Percentiles rank a stretch among this genome's conserved stretches.
Conservation (phyloP, 2,797 vertebrate species). For the Columba guinea region DNA sequence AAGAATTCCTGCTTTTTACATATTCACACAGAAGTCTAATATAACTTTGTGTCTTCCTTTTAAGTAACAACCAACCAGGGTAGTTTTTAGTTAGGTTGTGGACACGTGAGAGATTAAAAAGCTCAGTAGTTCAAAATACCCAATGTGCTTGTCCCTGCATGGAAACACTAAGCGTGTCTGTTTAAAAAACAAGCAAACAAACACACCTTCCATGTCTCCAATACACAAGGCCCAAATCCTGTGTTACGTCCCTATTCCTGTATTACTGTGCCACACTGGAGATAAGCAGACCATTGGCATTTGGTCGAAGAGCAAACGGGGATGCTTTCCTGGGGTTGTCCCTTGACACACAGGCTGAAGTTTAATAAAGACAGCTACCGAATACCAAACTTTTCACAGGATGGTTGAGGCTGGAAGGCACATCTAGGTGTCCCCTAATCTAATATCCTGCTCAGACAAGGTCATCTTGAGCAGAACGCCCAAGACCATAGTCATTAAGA, state of each 20-base stretch:
- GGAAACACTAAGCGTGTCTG: not conserved
- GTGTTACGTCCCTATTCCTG: not conserved
- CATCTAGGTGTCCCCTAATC: not conserved
- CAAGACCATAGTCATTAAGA: not conserved
- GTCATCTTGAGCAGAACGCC: not conserved
- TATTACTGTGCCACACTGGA: not conserved
- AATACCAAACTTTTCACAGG: not conserved
- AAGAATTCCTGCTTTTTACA: not conserved
- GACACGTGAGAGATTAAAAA: slow-evolving; percentile 24
- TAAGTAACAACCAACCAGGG: slow-evolving; percentile 29
- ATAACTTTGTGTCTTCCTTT: not conserved
- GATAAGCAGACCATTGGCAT: not conserved
- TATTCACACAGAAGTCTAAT: not conserved
- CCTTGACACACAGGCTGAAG: not conserved
- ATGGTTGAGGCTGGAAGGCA: not conserved
- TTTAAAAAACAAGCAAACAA: not conserved
- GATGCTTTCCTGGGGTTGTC: not conserved
- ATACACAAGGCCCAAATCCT: not conserved
- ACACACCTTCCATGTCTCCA: not conserved
- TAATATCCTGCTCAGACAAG: not conserved
- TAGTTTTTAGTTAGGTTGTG: slow-evolving; percentile 33
- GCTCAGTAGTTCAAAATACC: not conserved
- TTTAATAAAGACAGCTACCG: not conserved
- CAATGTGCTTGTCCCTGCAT: not conserved
- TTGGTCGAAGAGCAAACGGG: not conserved